Evolutionary conservation across 2,888 invertebrate genomes (phyloP).

Genomic region (Uropetala carovei): DNA sequence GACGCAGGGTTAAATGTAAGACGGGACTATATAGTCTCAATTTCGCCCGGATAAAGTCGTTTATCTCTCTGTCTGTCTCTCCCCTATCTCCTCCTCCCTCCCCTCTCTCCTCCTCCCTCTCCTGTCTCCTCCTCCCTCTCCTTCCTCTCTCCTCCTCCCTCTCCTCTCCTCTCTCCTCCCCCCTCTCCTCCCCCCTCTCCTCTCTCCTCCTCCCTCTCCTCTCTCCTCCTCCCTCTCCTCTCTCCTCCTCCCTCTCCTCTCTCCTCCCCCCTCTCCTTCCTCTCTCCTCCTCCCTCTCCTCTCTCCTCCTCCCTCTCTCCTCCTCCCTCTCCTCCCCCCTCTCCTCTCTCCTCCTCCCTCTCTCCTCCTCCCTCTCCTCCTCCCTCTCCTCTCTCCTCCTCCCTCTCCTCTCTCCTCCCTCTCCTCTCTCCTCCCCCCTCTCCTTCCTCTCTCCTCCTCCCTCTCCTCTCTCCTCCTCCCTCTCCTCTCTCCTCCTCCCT

Average conservation of each 20-base stretch:
- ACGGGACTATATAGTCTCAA: too few species aligned
- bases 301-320: neutral
- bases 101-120: too few species aligned
- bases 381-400: neutral
- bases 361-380: conserved; percentile 37
- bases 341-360: conserved; percentile 53
- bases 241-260: neutral
- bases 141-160: neutral
- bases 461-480: neutral
- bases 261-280: neutral
- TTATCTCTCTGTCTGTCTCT: too few species aligned
- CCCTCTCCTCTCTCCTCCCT: neutral
- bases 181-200: too few species aligned
- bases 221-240: neutral
- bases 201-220: neutral
- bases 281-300: neutral
- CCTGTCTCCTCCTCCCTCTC: too few species aligned
- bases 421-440: conserved; percentile 27
- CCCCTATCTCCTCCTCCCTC: too few species aligned
- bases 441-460: neutral
- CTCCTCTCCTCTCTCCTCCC: neutral
- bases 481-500: neutral
- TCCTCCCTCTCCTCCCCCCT: neutral
- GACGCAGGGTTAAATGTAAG: too few species aligned
- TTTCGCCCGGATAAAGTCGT: too few species aligned